phyloP scores from a whole-genome alignment of 2,797 vertebrate genomes.

The Sorex maritimensis region DNA sequence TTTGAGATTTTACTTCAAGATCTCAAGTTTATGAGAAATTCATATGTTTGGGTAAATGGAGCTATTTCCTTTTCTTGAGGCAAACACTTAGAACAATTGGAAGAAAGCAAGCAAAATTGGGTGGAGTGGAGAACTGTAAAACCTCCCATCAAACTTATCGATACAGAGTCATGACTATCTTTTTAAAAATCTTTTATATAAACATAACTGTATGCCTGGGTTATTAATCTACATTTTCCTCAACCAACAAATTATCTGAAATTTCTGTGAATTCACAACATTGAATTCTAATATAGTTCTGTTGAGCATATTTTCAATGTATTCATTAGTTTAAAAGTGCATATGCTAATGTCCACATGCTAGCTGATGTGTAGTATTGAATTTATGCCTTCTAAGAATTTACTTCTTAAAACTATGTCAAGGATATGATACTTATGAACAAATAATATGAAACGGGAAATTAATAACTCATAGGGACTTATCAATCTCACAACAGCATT shows the following conservation, averaged over 20 bases:
- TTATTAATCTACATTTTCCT: conserved; percentile 21
- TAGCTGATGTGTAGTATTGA: neutral
- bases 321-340: conserved; percentile 54
- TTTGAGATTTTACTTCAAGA: conserved; percentile 83
- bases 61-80: conserved; percentile 75
- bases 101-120: conserved; percentile 49
- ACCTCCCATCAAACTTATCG: conserved; percentile 37
- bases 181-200: neutral
- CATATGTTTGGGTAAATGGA: conserved; percentile 72
- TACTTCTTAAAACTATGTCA: conserved; percentile 19
- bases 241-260: conserved; percentile 12
- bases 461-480: neutral
- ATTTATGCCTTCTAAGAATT: conserved; percentile 58
- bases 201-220: neutral
- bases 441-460: neutral
- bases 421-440: neutral
- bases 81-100: conserved; percentile 64
- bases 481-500: neutral
- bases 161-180: neutral
- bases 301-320: conserved; percentile 40
- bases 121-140: neutral
- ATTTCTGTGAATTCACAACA: conserved; percentile 41
- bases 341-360: neutral
- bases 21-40: conserved; percentile 81
- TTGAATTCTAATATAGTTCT: conserved; percentile 30